Evolutionary conservation across 2,113 vertebrate species (phyloP).

Genomic region (Poeciliopsis turrubarensis): DNA sequence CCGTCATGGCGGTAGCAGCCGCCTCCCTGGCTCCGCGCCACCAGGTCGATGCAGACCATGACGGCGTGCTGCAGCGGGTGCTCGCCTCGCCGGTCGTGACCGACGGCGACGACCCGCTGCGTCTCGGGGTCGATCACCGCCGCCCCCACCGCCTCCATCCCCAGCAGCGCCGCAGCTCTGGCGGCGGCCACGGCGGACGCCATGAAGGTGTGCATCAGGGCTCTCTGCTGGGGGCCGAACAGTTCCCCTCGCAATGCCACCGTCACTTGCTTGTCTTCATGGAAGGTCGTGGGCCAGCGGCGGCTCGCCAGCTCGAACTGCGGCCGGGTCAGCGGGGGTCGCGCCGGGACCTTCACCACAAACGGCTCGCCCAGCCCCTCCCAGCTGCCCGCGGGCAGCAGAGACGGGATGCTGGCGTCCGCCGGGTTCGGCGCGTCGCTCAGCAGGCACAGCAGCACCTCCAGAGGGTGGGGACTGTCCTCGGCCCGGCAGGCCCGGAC

Average conservation of each 20-base stretch:
- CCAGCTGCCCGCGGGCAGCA: conserved; percentile 57
- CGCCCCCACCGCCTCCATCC: conserved; percentile 81
- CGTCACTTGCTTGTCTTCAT: conserved; percentile 84
- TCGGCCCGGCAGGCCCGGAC: conserved; percentile 76
- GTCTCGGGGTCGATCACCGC: conserved; percentile 79
- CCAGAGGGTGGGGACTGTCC: conserved; percentile 67
- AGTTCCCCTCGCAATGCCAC: conserved; percentile 77
- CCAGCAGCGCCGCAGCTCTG: conserved; percentile 41
- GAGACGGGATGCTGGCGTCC: conserved; percentile 40
- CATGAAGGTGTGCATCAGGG: conserved; percentile 83
- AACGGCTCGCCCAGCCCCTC: conserved; percentile 83
- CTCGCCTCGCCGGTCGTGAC: conserved; percentile 79
- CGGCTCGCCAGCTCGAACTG: conserved; percentile 84
- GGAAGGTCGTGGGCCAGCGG: conserved; percentile 88
- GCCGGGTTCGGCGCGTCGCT: conserved; percentile 41
- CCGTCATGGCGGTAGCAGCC: conserved; percentile 74
- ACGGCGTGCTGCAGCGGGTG: conserved; percentile 84
- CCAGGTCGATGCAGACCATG: conserved; percentile 89
- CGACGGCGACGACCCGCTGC: conserved; percentile 76
- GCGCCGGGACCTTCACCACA: conserved; percentile 79
- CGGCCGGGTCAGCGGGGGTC: conserved; percentile 80
- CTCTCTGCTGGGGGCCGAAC: conserved; percentile 75
- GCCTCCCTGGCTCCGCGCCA: conserved; percentile 84
- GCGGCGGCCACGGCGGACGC: conserved; percentile 78
- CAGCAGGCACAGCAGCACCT: conserved; percentile 83